A percentile compares a stretch with the other conserved stretches of the same genome.
Evolutionary conservation across 2,113 vertebrate species (phyloP).

Genomic region (Thymallus thymallus): DNA sequence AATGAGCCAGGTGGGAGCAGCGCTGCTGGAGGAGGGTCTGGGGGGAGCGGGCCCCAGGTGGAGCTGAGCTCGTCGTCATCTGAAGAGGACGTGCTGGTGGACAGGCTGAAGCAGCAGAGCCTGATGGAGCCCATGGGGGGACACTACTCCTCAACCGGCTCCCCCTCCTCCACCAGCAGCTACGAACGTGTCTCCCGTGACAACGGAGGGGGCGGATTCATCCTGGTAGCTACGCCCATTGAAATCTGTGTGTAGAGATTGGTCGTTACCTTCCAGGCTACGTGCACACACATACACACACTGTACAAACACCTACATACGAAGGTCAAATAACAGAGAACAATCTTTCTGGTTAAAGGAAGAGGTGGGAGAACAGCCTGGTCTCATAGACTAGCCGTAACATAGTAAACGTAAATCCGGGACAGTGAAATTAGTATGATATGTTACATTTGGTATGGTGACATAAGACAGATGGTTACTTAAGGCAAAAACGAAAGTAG

Average conservation of each 20-base stretch:
- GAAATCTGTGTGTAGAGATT: slow-evolving; percentile 76
- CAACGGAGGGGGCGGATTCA: slow-evolving; percentile 57
- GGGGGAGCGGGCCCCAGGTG: slow-evolving; percentile 39
- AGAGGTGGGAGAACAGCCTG: background rate
- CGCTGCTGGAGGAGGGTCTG: background rate
- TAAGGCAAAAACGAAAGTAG: too few species aligned
- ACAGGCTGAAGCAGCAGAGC: slow-evolving; percentile 75
- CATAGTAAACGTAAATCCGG: too few species aligned
- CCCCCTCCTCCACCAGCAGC: slow-evolving; percentile 68
- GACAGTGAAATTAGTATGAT: too few species aligned
- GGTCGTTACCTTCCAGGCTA: background rate
- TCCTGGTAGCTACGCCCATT: slow-evolving; percentile 74
- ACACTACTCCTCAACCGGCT: slow-evolving; percentile 66
- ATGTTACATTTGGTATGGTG: too few species aligned
- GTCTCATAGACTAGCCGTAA: too few species aligned
- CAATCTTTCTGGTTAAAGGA: slow-evolving; percentile 14
- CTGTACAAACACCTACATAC: slow-evolving; percentile 4
- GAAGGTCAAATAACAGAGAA: background rate
- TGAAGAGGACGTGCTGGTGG: slow-evolving; percentile 70
- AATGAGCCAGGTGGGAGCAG: slow-evolving; percentile 50
- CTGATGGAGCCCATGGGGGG: slow-evolving; percentile 59
- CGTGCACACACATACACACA: background rate
- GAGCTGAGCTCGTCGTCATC: slow-evolving; percentile 70
- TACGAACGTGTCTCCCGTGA: slow-evolving; percentile 70
- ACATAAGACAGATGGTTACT: too few species aligned